Evolutionary conservation across 35 echinoderm and acorn worm genomes (phyloP).

Genomic region (Ophioderma brevispina): DNA sequence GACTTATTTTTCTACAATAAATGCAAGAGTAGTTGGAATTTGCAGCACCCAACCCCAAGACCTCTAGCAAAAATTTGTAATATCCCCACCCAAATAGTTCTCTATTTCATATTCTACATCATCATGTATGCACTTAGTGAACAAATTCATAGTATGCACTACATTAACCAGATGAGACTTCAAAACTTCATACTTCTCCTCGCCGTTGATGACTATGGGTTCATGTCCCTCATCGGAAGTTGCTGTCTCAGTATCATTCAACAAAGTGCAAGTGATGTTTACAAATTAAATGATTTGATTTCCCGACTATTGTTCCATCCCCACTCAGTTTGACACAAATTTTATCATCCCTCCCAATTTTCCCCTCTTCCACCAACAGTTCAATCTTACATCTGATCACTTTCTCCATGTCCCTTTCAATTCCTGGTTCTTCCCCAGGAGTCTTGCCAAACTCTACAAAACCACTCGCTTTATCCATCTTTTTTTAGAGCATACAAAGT

Average conservation of each 20-base stretch:
- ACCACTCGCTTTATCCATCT: neutral
- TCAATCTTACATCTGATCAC: neutral
- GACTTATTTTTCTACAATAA: neutral
- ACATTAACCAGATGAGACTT: conserved; percentile 23
- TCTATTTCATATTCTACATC: conserved; percentile 16
- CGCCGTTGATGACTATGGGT: neutral
- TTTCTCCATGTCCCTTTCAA: neutral
- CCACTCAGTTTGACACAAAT: conserved; percentile 12
- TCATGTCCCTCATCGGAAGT: neutral
- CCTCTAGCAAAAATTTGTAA: conserved; percentile 31
- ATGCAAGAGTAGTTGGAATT: conserved; percentile 33
- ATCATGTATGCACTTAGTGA: neutral
- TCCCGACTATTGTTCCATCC: conserved; percentile 39
- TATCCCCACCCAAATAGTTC: conserved; percentile 23
- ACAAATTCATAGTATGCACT: neutral
- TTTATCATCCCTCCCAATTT: neutral
- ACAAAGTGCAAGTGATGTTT: neutral
- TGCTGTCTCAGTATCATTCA: neutral
- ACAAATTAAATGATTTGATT: conserved; percentile 15
- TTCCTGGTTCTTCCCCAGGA: neutral
- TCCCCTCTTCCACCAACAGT: neutral
- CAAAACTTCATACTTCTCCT: conserved; percentile 28
- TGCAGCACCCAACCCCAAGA: conserved; percentile 37
- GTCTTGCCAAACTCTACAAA: neutral
- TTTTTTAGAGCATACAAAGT: neutral